A percentile compares a stretch with the other conserved stretches of the same genome.
phyloP scores from a whole-genome alignment of 2,888 invertebrate genomes.

The Drosophila colorata region DNA sequence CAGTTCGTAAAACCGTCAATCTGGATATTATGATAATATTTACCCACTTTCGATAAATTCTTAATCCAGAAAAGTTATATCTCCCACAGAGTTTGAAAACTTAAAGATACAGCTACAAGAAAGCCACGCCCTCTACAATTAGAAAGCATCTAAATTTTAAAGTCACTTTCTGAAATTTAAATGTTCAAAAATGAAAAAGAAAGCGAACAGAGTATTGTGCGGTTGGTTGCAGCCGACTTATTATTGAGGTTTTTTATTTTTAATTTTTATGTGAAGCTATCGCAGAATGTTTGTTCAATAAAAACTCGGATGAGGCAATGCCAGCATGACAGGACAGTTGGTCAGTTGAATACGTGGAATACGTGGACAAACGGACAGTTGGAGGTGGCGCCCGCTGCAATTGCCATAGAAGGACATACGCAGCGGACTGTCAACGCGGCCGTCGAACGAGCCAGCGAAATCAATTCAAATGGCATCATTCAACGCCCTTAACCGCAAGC shows the following conservation, averaged over 20 bases:
- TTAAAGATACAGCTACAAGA: no score
- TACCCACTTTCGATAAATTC: no score
- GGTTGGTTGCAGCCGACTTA: background rate
- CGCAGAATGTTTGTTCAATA: conserved; percentile 77
- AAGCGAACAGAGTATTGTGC: background rate
- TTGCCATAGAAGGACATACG: conserved; percentile 35
- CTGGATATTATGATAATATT: no score
- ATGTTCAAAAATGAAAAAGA: no score
- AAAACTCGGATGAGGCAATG: conserved; percentile 67
- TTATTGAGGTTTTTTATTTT: conserved; percentile 15
- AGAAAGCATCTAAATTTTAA: no score
- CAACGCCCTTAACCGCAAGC: conserved; percentile 72
- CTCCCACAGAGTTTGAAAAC: no score
- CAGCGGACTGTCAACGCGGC: conserved; percentile 32
- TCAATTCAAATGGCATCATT: conserved; percentile 78
- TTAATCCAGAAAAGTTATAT: no score
- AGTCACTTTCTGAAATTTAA: no score
- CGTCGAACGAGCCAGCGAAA: conserved; percentile 64
- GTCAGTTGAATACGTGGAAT: conserved; percentile 17
- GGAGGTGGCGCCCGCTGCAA: conserved; percentile 4
- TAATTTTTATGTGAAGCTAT: conserved; percentile 27
- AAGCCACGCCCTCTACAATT: no score
- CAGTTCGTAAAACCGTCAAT: no score
- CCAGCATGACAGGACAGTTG: conserved; percentile 12
- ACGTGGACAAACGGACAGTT: conserved; percentile 15